Base-by-base conservation (phyloP, 2,113 vertebrate genomes). In the Montifringilla adamsi region DNA sequence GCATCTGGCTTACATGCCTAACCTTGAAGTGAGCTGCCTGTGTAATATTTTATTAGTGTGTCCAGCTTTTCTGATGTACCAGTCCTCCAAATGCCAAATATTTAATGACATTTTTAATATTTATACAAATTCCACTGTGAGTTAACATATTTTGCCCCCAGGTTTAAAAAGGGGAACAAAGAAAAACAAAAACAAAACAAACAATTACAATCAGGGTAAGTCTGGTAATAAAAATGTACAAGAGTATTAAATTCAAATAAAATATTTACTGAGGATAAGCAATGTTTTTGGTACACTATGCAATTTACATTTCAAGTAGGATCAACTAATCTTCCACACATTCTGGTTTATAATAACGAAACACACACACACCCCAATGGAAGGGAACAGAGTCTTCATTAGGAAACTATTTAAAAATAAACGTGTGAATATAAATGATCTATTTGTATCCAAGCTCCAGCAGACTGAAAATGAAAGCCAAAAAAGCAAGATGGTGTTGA, bases 401-500 rank as follows among this genome's bases (percentile, higher is more conserved):
- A 96, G 87, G 70, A 96, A 97, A 97, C 94, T 88, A 76, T 93
- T 94, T 89, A 97, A 95, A 97, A 96, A 97, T 89, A 96, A 97
- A 96, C 93, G 87, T 86, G 59, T 41, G 67, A 96, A 97, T 98
- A 96, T 89, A 98, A 98, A 97, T 96, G 84, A 98, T 97, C 87
- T 96, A 96, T 97, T 97, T 89, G 67, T 75, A 93, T 75, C 76
- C 70, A 97, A 83, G 94, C 76, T 97, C 89, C 84, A 96, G 72
- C 27, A 97, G 79, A 90, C 78, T 33, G 82, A 83, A 96, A 98
- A 96, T 80, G 76, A 95, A 97, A 96, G 63, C 80, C 76, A 93
- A 93, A 95, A 95, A 96, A 82, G 24, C 89, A 97, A 96, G 92
- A 97, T 96, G 69, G 64, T 96, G 41, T 88, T 91, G 70, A 94